Conservation (phyloP, 92 coral and sea anemone species). For the Micromussa lordhowensis region DNA sequence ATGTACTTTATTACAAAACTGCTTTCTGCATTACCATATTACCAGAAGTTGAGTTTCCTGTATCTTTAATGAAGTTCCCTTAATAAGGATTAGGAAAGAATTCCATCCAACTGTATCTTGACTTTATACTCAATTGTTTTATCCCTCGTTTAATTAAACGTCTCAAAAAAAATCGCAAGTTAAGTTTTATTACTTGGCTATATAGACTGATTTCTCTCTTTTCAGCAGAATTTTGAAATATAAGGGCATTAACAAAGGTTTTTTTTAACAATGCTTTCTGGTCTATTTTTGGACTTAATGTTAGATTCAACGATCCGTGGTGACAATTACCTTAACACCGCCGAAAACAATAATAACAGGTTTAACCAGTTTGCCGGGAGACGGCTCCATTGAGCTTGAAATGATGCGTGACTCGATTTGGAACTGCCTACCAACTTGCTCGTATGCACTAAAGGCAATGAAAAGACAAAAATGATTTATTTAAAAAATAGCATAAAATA, state of each 20-base stretch:
- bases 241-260: too few species aligned
- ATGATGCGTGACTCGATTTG: conserved; percentile 63
- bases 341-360: conserved; percentile 53
- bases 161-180: too few species aligned
- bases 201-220: too few species aligned
- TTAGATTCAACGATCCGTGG: too few species aligned
- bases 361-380: conserved; percentile 50
- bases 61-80: neutral
- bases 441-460: conserved; percentile 51
- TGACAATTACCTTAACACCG: conserved; percentile 60
- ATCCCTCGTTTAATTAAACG: neutral
- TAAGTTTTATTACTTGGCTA: too few species aligned
- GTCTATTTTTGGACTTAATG: too few species aligned
- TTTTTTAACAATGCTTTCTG: too few species aligned
- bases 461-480: neutral
- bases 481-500: neutral
- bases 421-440: conserved; percentile 52
- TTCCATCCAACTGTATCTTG: too few species aligned
- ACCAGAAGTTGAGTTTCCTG: too few species aligned
- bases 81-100: too few species aligned
- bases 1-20: neutral
- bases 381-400: conserved; percentile 58
- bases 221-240: too few species aligned
- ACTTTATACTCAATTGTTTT: neutral
- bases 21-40: too few species aligned